Conservation (phyloP, 1,140 invertebrate species). For the Papilio glaucus region DNA sequence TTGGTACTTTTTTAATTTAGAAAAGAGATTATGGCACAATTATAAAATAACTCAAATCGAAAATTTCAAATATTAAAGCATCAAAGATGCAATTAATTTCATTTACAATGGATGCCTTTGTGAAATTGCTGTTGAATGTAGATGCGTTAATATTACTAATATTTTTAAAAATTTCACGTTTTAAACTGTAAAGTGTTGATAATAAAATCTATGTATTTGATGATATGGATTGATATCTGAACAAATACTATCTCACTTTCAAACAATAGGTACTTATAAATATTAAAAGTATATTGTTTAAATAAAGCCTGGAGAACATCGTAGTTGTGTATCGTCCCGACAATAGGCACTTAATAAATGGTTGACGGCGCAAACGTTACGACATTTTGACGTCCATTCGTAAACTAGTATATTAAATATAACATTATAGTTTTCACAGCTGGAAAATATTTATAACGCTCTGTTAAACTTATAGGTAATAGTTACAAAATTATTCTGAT, state of each 20-base stretch:
- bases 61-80: no score
- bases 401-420: constrained; percentile 13
- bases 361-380: constrained; percentile 44
- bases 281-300: constrained; percentile 3
- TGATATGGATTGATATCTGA: constrained; percentile 12
- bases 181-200: no score
- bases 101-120: no score
- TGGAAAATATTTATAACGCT: constrained; percentile 20
- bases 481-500: constrained; percentile 21
- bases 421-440: constrained; percentile 7
- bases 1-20: no score
- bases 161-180: no score
- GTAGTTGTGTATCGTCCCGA: constrained; percentile 31
- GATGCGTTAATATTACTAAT: no score
- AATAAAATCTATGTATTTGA: neutral
- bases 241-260: constrained; percentile 12
- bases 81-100: no score
- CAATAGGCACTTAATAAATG: constrained; percentile 46
- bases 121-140: no score
- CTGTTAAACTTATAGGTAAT: constrained; percentile 19
- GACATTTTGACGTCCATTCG: constrained; percentile 40
- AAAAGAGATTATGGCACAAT: no score
- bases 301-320: constrained; percentile 18
- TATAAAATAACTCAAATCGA: no score
- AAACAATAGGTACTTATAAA: neutral